Percentiles rank a stretch among this genome's conserved stretches.
Conservation (phyloP, 2,113 vertebrate genomes). For the Lophura nycthemera region DNA sequence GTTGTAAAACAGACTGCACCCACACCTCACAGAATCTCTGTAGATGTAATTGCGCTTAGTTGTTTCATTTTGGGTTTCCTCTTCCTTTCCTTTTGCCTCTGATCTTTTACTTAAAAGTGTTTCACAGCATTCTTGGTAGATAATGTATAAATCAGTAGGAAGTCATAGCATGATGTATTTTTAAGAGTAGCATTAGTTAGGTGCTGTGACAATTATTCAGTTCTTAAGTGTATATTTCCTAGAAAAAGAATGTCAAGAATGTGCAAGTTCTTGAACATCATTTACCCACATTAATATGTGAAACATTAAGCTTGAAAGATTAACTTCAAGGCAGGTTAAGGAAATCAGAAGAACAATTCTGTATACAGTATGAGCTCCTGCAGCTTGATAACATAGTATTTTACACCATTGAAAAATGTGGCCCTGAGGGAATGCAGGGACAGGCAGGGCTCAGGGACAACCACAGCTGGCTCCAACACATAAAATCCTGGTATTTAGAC, state of each 20-base stretch:
- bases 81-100: background rate
- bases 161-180: background rate
- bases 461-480: background rate
- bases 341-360: background rate
- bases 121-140: background rate
- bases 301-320: background rate
- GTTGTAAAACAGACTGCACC: background rate
- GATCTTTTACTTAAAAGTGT: background rate
- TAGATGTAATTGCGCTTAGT: background rate
- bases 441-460: background rate
- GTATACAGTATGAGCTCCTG: background rate
- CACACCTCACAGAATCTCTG: background rate
- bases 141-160: background rate
- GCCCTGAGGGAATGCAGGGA: fast-evolving
- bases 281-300: background rate
- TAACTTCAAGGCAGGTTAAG: background rate
- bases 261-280: background rate
- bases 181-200: background rate
- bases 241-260: background rate
- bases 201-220: background rate
- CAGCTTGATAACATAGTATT: background rate
- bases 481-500: background rate
- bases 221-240: background rate
- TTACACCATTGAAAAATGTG: background rate
- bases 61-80: background rate